These are phyloP conservation scores for Megalopta genalis DNA, from an alignment of 1,140 invertebrate species.

Conservation along the genomic window DNA sequence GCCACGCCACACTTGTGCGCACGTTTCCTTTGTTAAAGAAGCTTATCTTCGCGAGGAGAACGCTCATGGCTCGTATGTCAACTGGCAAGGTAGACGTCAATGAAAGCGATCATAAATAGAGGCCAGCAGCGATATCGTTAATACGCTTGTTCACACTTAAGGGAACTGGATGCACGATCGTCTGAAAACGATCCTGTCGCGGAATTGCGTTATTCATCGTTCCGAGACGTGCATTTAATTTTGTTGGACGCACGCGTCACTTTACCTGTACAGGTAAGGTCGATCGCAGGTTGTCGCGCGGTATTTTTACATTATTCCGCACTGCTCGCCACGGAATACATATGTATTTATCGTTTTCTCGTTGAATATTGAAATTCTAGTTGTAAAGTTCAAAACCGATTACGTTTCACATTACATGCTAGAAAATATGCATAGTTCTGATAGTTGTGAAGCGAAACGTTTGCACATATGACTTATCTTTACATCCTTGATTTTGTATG, in stretches of 20 bases:
- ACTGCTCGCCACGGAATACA: not conserved
- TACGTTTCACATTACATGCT: too few species aligned
- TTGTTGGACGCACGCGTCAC: too few species aligned
- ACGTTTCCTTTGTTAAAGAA: not conserved
- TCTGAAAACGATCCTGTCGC: not conserved
- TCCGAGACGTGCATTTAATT: not conserved
- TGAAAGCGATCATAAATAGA: constrained; percentile 16
- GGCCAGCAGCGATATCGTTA: constrained; percentile 4
- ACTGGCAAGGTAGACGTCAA: not conserved
- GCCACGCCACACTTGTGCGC: not conserved
- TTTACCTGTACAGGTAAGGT: not conserved
- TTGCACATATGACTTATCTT: too few species aligned
- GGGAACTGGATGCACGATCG: constrained; percentile 3
- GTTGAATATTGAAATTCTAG: too few species aligned
- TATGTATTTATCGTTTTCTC: not conserved
- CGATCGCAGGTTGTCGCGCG: not conserved
- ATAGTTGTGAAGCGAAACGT: too few species aligned
- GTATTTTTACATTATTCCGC: not conserved
- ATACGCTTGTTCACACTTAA: constrained; percentile 14
- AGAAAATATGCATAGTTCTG: too few species aligned
- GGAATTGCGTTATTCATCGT: constrained; percentile 23
- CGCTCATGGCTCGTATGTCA: not conserved
- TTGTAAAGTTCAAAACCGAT: not conserved
- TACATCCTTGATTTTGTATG: too few species aligned
- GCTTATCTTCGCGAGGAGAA: not conserved